Base-by-base conservation (phyloP, 35 echinoderm and acorn worm genomes). In the Strongylocentrotus purpuratus region DNA sequence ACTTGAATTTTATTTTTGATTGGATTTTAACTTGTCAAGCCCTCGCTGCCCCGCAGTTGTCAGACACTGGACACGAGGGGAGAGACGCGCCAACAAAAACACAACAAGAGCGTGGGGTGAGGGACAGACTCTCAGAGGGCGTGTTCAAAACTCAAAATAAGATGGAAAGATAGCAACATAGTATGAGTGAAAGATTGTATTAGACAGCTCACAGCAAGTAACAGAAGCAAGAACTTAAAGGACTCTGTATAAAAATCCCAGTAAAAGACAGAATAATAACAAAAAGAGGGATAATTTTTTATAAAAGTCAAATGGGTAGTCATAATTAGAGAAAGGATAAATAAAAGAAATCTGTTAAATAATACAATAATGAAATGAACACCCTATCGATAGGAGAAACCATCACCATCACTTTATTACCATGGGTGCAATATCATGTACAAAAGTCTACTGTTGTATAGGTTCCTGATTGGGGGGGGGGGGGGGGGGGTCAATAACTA, bases 21-120 rank as follows among this genome's bases (percentile, higher is more conserved):
- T 46, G 87, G 87, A 46, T 89, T 89, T 89, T 89, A 89, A 89
- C 87, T 28, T 78, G 65, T 78, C 65, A 78, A 78, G 2, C 65
- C 65, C 0, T 7, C 28, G 20, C 65, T 78, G 65, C 65, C 65
- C 65, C 20, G 65, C 65, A 78, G 65, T 78, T 78, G 65, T 78
- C 65, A 78, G 22, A n/a, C 22, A 78, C 65, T 78, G 65, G 65
- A 78, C 65, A 78, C 65, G 28, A n/a, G 65, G 4, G 22, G 65
- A 78, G 65, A 4, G 65, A n/a, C 20, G n/a, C n/a, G 52, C 11
- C 52, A 17, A 4, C 61, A n/a, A n/a, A 78, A 78, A 78, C 18
- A 28, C 20, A 78, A 78, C 65, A 78, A 78, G 65, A 78, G 65
- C 28, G 20, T 22, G 65, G 65, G 65, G 65, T 22, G n/a, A 78